Evolutionary conservation across 2,113 vertebrate genomes (phyloP).

Genomic region (Paradoxurus hermaphroditus): DNA sequence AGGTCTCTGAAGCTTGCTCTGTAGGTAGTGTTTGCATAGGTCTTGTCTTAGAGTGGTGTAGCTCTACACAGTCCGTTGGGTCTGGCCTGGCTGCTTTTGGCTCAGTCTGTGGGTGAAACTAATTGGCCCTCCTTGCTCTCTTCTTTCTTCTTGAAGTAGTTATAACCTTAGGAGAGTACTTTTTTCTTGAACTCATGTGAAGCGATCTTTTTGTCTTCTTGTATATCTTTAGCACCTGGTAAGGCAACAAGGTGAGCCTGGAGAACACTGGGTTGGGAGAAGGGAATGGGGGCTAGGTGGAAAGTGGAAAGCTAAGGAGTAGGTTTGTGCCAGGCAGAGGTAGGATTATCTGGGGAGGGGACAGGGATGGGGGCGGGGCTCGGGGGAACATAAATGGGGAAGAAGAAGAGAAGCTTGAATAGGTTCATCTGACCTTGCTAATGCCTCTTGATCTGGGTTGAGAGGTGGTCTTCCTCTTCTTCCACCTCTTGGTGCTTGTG

Average conservation of each 20-base stretch:
- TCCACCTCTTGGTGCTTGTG: not conserved
- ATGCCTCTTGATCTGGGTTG: not conserved
- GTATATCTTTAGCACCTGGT: not conserved
- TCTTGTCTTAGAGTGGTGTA: not conserved
- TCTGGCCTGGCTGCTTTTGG: not conserved
- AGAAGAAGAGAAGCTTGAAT: not conserved
- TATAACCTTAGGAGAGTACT: not conserved
- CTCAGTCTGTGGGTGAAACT: not conserved
- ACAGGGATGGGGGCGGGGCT: too few species aligned
- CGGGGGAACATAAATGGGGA: not conserved
- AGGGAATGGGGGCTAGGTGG: not conserved
- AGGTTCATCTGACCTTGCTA: not conserved
- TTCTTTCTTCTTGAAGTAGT: not conserved
- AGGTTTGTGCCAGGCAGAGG: not conserved
- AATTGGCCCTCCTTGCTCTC: not conserved
- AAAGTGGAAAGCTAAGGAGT: not conserved
- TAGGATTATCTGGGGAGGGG: not conserved
- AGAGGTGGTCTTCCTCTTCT: not conserved
- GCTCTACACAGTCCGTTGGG: not conserved
- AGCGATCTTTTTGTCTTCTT: not conserved
- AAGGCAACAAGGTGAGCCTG: not conserved
- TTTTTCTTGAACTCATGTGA: slow-evolving; percentile 12
- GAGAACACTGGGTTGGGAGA: not conserved
- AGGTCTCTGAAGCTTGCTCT: not conserved
- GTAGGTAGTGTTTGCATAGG: not conserved